Percentiles rank a stretch among this genome's conserved stretches.
Evolutionary conservation across 1,140 invertebrate genomes (phyloP).

Genomic region (Heliconius nattereri): DNA sequence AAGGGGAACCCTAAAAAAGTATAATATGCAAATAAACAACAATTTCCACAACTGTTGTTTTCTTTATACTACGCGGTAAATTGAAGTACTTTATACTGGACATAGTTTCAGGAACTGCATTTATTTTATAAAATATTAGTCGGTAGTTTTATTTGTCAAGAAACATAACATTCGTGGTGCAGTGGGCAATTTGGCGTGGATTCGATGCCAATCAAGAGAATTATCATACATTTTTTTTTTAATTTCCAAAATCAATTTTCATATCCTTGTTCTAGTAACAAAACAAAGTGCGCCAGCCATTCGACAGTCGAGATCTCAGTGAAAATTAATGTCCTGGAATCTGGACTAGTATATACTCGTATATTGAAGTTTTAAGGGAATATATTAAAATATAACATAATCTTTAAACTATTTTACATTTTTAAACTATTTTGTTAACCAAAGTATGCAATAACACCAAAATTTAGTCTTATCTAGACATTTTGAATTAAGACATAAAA

Average conservation of each 20-base stretch:
- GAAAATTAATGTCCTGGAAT: too few relatives aligned
- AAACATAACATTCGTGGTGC: too few relatives aligned
- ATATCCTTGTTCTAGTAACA: too few relatives aligned
- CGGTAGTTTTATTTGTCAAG: not conserved
- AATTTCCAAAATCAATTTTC: too few relatives aligned
- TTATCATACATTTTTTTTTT: too few relatives aligned
- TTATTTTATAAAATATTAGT: not conserved
- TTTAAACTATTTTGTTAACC: not conserved
- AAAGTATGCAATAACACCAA: too few relatives aligned
- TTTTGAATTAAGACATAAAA: not conserved
- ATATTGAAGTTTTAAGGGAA: too few relatives aligned
- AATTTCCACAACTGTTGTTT: not conserved
- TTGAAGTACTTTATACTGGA: constrained; percentile 1
- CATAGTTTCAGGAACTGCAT: constrained; percentile 3
- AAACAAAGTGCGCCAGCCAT: too few relatives aligned
- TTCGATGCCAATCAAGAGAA: not conserved
- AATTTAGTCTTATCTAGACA: not conserved
- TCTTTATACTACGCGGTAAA: not conserved
- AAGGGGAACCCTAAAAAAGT: not conserved
- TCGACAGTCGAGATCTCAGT: too few relatives aligned
- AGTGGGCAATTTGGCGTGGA: not conserved
- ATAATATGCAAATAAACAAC: not conserved
- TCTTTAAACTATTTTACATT: too few relatives aligned
- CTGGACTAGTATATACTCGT: too few relatives aligned
- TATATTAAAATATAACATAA: too few relatives aligned